Evolutionary conservation across 2,888 invertebrate genomes (phyloP), one percentile per base, ranked within the genome.

Genomic region (Marronus borbonicus): DNA sequence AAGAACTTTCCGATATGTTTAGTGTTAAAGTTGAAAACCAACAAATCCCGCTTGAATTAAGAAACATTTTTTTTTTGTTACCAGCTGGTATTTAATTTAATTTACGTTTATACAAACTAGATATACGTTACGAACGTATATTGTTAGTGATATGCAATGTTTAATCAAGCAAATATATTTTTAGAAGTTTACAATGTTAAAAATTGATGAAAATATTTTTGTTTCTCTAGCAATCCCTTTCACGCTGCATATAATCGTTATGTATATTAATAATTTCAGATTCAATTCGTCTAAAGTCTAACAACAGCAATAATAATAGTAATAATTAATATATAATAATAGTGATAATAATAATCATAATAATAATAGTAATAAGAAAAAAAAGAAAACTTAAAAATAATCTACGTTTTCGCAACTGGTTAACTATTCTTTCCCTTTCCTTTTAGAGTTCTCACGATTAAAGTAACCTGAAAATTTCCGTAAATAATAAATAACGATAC

Each of bases 341-440:
- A 76, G 65, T 76, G 39, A 65, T 68, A 76, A 76, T 76, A 76
- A 76, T 76, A 76, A 76, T 68, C 49, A 60, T 58, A 58, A 76
- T 68, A 76, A 36, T 75, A 76, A 76, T 65, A 36, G 31, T 36
- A 52, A 55, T 76, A 66, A 68, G 58, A 24, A 68, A 44, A 44
- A 76, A 36, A 36, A 76, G 68, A 36, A 76, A 76, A 66, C 66
- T 58, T 60, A 76, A 68, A 76, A 49, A 76, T 76, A 68, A 66
- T 76, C 68, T 76, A 74, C 72, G 31, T 60, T 76, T 55, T 60
- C 68, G 66, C 68, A 68, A 68, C 68, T 76, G 65, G 66, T 76
- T 76, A 55, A 76, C 66, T 76, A 76, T 55, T 44, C 17, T 75
- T 28, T 49, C 64, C 62, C 14, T 52, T 55, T 70, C 17, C 17